These are phyloP conservation scores for Strix aluco DNA, from an alignment of 2,113 vertebrate species.

Conservation along the genomic window DNA sequence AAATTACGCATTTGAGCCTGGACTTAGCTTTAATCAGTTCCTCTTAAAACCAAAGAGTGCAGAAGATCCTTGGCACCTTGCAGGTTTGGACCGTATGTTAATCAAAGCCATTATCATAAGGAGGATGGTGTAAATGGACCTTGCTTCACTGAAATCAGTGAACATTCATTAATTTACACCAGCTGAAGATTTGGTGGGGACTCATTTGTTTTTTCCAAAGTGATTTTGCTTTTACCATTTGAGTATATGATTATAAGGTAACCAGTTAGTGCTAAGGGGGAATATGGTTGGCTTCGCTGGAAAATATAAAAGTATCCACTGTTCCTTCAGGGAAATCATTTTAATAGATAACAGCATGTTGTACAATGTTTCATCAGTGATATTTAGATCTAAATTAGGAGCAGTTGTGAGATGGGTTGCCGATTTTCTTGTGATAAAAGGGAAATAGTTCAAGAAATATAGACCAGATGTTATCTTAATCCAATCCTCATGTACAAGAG, in stretches of 20 bases:
- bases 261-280: conserved; percentile 62
- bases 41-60: background rate
- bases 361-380: conserved; percentile 87
- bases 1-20: background rate
- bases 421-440: conserved; percentile 86
- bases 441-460: conserved; percentile 85
- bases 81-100: background rate
- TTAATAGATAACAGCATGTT: conserved; percentile 88
- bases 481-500: conserved; percentile 83
- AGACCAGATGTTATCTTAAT: conserved; percentile 88
- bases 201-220: conserved; percentile 40
- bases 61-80: background rate
- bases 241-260: conserved; percentile 67
- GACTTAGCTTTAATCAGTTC: background rate
- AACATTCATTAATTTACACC: background rate
- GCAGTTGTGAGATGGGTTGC: conserved; percentile 85
- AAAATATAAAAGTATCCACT: conserved; percentile 80
- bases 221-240: conserved; percentile 54
- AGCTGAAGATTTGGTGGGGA: conserved; percentile 7
- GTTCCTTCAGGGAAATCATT: conserved; percentile 84
- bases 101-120: background rate
- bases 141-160: background rate
- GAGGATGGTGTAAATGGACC: background rate
- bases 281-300: conserved; percentile 72
- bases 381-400: conserved; percentile 89